A percentile compares a stretch with the other conserved stretches of the same genome.
These are phyloP conservation scores for Coregonus ussuriensis DNA, from an alignment of 2,797 vertebrate species.

Conservation along the genomic window DNA sequence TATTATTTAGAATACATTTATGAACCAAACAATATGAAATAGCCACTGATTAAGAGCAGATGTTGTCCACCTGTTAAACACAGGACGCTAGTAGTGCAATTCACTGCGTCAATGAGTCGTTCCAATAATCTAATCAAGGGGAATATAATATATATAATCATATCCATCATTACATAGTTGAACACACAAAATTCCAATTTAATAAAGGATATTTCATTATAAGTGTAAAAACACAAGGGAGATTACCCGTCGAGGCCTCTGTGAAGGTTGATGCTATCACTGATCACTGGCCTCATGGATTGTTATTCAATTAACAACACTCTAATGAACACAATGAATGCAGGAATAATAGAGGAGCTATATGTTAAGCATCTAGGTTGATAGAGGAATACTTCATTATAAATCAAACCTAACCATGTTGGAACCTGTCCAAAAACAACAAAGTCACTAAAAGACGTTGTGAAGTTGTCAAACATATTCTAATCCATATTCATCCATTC, in stretches of 20 bases:
- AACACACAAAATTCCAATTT: conserved; percentile 18
- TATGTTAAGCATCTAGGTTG: conserved; percentile 6
- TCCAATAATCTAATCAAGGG: conserved; percentile 12
- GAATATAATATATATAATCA: conserved; percentile 8
- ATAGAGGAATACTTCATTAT: not conserved
- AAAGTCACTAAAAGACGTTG: conserved; percentile 15
- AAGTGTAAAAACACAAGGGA: conserved; percentile 4
- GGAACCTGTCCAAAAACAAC: conserved; percentile 7
- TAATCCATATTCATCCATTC: not conserved
- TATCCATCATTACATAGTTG: conserved; percentile 23
- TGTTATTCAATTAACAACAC: conserved; percentile 17
- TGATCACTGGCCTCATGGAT: not conserved
- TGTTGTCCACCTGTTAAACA: conserved; percentile 16
- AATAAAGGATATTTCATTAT: conserved; percentile 15
- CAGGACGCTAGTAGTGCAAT: not conserved
- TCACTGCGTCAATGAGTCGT: conserved; percentile 4
- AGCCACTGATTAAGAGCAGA: not conserved
- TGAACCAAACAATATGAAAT: not conserved
- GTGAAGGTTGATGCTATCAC: conserved; percentile 13
- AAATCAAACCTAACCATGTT: not conserved
- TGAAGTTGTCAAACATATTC: not conserved
- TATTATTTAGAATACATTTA: not conserved
- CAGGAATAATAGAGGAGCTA: conserved; percentile 4
- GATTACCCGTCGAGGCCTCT: not conserved
- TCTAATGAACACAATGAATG: conserved; percentile 14